phyloP scores from a whole-genome alignment of 2,797 vertebrate genomes.

The Xyrichtys novacula region DNA sequence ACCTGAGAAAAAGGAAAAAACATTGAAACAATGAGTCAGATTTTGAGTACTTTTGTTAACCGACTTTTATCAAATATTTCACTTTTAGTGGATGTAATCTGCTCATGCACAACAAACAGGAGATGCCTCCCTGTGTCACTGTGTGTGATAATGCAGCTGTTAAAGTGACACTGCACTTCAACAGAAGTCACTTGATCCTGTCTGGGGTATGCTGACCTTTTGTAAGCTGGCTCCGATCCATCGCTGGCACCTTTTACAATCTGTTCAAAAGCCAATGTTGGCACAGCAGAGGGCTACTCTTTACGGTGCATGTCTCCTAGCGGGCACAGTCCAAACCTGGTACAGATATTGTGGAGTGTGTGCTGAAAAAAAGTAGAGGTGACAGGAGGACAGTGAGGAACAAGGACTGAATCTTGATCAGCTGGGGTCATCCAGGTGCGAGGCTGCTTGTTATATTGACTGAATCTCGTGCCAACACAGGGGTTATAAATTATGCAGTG shows the following conservation, averaged over 20 bases:
- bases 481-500: constrained; percentile 23
- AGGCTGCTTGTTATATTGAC: constrained; percentile 32
- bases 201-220: constrained; percentile 79
- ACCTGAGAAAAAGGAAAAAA: not conserved
- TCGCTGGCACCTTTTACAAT: constrained; percentile 65
- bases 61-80: too few species aligned
- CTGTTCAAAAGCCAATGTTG: constrained; percentile 64
- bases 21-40: not conserved
- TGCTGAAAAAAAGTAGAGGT: constrained; percentile 38
- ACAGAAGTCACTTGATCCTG: constrained; percentile 72
- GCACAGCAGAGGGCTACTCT: constrained; percentile 52
- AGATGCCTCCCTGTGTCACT: constrained; percentile 18
- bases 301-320: constrained; percentile 35
- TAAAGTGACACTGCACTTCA: constrained; percentile 76
- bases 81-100: constrained; percentile 8
- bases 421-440: constrained; percentile 19
- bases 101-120: constrained; percentile 10
- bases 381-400: constrained; percentile 41
- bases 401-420: constrained; percentile 37
- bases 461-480: constrained; percentile 14
- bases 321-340: constrained; percentile 44
- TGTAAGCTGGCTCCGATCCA: constrained; percentile 58
- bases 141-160: constrained; percentile 30
- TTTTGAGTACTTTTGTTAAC: too few species aligned
- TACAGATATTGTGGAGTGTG: constrained; percentile 1